Evolutionary conservation across 2,888 invertebrate species (phyloP).

Genomic region (Metalampra italica): DNA sequence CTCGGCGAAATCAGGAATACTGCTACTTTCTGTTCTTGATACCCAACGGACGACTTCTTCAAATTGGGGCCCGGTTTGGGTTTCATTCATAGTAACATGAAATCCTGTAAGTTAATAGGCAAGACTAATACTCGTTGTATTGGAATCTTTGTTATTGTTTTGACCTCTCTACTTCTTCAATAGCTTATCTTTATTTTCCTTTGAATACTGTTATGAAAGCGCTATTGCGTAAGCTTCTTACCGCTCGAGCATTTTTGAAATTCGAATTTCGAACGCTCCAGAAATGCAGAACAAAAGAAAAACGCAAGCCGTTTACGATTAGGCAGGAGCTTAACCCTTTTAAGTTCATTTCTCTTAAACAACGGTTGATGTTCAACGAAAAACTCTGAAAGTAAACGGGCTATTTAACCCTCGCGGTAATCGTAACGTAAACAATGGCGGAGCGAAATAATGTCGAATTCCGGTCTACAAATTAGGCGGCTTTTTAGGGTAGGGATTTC

Average conservation of each 20-base stretch:
- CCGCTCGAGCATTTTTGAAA: constrained; percentile 28
- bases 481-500: constrained; percentile 62
- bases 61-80: too few relatives aligned
- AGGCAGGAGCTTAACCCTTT: constrained; percentile 64
- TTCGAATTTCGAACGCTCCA: constrained; percentile 24
- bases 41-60: too few relatives aligned
- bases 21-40: too few relatives aligned
- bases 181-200: neutral
- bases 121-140: too few relatives aligned
- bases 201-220: constrained; percentile 6
- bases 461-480: constrained; percentile 72
- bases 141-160: too few relatives aligned
- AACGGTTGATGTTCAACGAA: constrained; percentile 60
- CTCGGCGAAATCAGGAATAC: too few relatives aligned
- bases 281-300: constrained; percentile 50
- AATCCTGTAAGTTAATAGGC: too few relatives aligned
- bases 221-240: constrained; percentile 21
- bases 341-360: constrained; percentile 57
- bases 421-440: constrained; percentile 72
- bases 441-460: constrained; percentile 71
- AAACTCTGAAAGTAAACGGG: constrained; percentile 65
- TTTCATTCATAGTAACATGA: too few relatives aligned
- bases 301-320: constrained; percentile 62
- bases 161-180: neutral
- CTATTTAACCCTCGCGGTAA: constrained; percentile 72